Evolutionary conservation across 2,888 invertebrate species (phyloP).

Genomic region (Plusia festucae): DNA sequence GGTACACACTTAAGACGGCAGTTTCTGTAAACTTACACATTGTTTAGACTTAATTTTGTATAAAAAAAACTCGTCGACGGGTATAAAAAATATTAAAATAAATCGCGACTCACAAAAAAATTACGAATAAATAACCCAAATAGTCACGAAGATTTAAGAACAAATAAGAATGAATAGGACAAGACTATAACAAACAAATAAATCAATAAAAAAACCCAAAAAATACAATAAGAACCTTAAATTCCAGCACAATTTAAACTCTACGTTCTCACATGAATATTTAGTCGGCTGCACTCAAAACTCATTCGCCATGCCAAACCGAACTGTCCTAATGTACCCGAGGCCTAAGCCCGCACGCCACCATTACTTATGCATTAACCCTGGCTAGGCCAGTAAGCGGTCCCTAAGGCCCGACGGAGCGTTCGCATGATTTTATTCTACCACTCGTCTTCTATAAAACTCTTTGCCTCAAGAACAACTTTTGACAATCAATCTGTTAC

Average conservation of each 20-base stretch:
- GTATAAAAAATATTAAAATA: too few species aligned
- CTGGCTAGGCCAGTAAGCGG: constrained; percentile 84
- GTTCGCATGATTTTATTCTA: constrained; percentile 77
- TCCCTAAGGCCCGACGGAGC: constrained; percentile 78
- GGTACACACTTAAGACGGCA: constrained; percentile 12
- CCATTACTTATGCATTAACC: constrained; percentile 91
- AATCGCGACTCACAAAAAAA: too few species aligned
- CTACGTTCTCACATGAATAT: constrained; percentile 51
- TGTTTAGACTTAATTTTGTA: background rate
- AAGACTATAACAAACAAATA: background rate
- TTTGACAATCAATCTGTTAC: constrained; percentile 71
- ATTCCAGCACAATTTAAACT: constrained; percentile 23
- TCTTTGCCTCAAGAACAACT: constrained; percentile 60
- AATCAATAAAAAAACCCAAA: background rate
- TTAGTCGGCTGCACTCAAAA: constrained; percentile 39
- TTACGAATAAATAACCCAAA: too few species aligned
- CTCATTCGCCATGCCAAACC: constrained; percentile 17
- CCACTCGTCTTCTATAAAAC: constrained; percentile 64
- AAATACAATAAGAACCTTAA: background rate
- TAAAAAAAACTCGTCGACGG: too few species aligned
- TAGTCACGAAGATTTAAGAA: too few species aligned
- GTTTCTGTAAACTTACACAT: background rate
- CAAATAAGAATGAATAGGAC: too few species aligned
- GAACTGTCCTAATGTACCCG: constrained; percentile 52
- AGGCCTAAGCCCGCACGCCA: constrained; percentile 64